phyloP scores from a whole-genome alignment of 2,888 invertebrate species.

The Branchellion lobata region DNA sequence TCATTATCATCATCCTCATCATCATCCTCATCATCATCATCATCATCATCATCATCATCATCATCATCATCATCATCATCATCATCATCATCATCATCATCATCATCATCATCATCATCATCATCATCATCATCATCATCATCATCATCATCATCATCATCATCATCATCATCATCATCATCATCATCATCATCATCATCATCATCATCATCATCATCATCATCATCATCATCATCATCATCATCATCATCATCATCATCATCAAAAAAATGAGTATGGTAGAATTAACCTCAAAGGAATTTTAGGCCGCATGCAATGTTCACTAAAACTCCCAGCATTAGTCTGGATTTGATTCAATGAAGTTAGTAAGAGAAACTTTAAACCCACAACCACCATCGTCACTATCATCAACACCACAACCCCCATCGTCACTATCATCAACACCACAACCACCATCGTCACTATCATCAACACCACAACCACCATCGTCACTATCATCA shows the following conservation, averaged over 20 bases:
- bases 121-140: constrained; percentile 20
- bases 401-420: constrained; percentile 13
- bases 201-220: constrained; percentile 31
- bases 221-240: constrained; percentile 36
- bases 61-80: not conserved
- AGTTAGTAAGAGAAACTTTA: too few species aligned
- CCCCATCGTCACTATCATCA: too few species aligned
- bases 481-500: too few species aligned
- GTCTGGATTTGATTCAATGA: too few species aligned
- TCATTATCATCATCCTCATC: constrained; percentile 12
- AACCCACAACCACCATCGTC: constrained; percentile 29
- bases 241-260: constrained; percentile 30
- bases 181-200: constrained; percentile 39
- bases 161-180: constrained; percentile 10
- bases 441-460: too few species aligned
- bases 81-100: constrained; percentile 20
- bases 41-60: constrained; percentile 7
- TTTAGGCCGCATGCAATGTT: too few species aligned
- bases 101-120: constrained; percentile 31
- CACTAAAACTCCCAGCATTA: too few species aligned
- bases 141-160: constrained; percentile 25
- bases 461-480: too few species aligned
- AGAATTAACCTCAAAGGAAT: too few species aligned
- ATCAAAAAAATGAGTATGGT: not conserved
- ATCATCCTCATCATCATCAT: constrained; percentile 16